Conservation (phyloP, 2,888 invertebrate genomes). For the Panopea generosa region DNA sequence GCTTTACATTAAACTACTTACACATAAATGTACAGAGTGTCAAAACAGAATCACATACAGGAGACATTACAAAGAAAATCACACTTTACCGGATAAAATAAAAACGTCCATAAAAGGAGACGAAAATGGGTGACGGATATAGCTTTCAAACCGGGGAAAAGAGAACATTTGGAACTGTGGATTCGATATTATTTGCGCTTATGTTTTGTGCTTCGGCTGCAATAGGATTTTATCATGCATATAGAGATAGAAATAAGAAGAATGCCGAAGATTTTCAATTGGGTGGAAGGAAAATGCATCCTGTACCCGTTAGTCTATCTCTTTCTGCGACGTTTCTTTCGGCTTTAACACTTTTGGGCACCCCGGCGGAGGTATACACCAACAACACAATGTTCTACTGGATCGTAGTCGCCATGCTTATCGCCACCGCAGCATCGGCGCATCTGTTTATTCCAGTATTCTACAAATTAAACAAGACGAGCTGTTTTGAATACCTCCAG, state of each 20-base stretch:
- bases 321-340: slow-evolving; percentile 75
- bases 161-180: slow-evolving; percentile 21
- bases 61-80: too few relatives aligned
- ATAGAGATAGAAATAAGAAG: slow-evolving; percentile 86
- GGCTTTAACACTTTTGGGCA: slow-evolving; percentile 57
- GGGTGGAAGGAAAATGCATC: slow-evolving; percentile 79
- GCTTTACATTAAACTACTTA: too few relatives aligned
- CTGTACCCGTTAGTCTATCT: slow-evolving; percentile 81
- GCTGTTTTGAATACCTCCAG: slow-evolving; percentile 52
- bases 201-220: slow-evolving; percentile 34
- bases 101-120: too few relatives aligned
- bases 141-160: slow-evolving; percentile 13
- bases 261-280: slow-evolving; percentile 85
- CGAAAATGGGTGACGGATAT: too few relatives aligned
- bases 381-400: slow-evolving; percentile 59
- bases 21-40: too few relatives aligned
- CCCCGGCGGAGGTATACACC: slow-evolving; percentile 59
- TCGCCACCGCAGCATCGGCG: slow-evolving; percentile 66
- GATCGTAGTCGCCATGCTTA: slow-evolving; percentile 56
- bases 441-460: slow-evolving; percentile 59
- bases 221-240: slow-evolving; percentile 84
- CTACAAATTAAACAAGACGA: slow-evolving; percentile 56
- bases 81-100: too few relatives aligned
- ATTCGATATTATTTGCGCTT: slow-evolving; percentile 33
- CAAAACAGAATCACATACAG: too few relatives aligned